phyloP scores from a whole-genome alignment of 2,797 vertebrate species.

The Diglossa cyanea region DNA sequence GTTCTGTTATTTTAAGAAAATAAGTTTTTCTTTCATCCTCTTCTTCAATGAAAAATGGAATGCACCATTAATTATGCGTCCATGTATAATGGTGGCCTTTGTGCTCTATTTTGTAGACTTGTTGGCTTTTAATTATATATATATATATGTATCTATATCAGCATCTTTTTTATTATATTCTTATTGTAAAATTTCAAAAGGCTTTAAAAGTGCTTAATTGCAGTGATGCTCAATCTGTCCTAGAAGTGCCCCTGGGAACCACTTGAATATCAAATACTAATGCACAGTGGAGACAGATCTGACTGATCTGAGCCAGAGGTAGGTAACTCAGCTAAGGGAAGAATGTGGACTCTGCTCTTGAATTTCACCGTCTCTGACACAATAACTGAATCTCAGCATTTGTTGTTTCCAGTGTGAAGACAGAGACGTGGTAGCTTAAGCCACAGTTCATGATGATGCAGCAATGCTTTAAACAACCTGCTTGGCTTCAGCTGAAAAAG shows the following conservation, averaged over 20 bases:
- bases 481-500: not conserved
- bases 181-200: not conserved
- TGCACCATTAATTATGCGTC: accelerated
- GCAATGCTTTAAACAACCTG: not conserved
- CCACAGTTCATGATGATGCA: not conserved
- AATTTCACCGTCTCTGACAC: not conserved
- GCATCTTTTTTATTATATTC: not conserved
- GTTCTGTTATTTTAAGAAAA: not conserved
- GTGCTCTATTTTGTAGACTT: not conserved
- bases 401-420: not conserved
- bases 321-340: not conserved
- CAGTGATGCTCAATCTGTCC: not conserved
- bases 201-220: not conserved
- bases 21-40: not conserved
- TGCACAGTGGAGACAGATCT: not conserved
- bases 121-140: not conserved
- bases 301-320: not conserved
- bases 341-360: not conserved
- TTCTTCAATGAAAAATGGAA: not conserved
- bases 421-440: not conserved
- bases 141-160: not conserved
- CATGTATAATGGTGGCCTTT: not conserved
- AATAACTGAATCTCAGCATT: not conserved
- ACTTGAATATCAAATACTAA: not conserved
- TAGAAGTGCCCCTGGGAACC: not conserved